Evolutionary conservation across 2,113 vertebrate genomes (phyloP).

Genomic region (Campylomormyrus numenius): DNA sequence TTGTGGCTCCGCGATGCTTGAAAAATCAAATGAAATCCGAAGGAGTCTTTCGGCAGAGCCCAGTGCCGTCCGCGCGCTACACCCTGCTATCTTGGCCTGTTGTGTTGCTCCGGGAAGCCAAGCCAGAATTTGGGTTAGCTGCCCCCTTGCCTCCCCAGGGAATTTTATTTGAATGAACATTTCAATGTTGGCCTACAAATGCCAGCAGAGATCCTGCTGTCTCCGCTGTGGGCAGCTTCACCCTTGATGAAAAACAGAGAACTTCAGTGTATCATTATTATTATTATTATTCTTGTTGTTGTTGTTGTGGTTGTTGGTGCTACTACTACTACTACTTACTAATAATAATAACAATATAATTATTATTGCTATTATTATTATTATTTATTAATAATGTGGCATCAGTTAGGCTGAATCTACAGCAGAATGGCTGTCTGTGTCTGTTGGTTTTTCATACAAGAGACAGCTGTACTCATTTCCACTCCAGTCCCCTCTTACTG

Average conservation of each 20-base stretch:
- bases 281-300: background rate
- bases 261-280: background rate
- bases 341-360: background rate
- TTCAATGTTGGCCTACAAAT: constrained; percentile 38
- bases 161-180: background rate
- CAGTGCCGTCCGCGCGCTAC: too few species aligned
- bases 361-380: background rate
- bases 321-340: background rate
- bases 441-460: constrained; percentile 26
- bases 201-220: background rate
- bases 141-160: background rate
- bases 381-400: background rate
- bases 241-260: background rate
- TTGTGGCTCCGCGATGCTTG: background rate
- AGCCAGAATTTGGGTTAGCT: background rate
- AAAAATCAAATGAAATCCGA: background rate
- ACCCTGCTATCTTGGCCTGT: background rate
- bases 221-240: background rate
- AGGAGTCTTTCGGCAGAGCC: background rate
- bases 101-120: background rate
- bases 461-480: constrained; percentile 32
- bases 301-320: background rate
- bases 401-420: background rate
- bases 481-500: constrained; percentile 39
- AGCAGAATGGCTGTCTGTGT: background rate